Percentiles rank a stretch among this genome's conserved stretches.
phyloP scores from a whole-genome alignment of 2,797 vertebrate genomes.

The Thamnophis elegans region DNA sequence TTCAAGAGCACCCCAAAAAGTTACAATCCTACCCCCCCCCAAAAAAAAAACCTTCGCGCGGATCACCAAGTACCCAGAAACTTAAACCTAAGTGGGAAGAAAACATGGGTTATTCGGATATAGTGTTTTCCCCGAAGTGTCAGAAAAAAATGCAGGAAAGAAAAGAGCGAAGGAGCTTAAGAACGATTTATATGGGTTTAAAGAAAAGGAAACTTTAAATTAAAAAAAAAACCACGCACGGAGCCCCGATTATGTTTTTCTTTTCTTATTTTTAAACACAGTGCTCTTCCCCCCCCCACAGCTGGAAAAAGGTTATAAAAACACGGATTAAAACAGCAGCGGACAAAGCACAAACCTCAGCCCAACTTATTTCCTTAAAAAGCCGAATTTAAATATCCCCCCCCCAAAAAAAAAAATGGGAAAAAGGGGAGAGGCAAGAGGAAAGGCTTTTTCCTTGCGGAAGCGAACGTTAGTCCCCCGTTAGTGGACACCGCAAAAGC shows the following conservation, averaged over 20 bases:
- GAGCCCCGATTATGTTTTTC: neutral
- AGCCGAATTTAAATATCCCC: too few species aligned
- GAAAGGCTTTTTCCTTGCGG: neutral
- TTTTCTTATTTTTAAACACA: neutral
- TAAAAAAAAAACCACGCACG: neutral
- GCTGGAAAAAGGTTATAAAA: slow-evolving; percentile 5
- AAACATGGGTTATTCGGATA: neutral
- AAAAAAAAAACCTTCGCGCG: neutral
- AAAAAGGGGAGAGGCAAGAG: too few species aligned
- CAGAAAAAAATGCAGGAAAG: neutral
- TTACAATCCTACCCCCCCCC: neutral
- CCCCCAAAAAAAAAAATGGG: neutral
- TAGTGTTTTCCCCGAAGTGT: neutral
- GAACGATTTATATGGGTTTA: neutral
- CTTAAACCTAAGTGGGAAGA: slow-evolving; percentile 43
- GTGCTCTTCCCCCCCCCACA: neutral
- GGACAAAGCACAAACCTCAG: too few species aligned
- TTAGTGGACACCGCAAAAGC: neutral
- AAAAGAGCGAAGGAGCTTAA: neutral
- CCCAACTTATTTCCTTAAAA: neutral
- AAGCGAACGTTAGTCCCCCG: neutral
- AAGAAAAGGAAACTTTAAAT: neutral
- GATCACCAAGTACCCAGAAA: neutral
- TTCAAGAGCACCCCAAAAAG: neutral
- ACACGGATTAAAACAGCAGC: neutral